phyloP scores from a whole-genome alignment of 1,140 invertebrate species.

The Sipha flava region DNA sequence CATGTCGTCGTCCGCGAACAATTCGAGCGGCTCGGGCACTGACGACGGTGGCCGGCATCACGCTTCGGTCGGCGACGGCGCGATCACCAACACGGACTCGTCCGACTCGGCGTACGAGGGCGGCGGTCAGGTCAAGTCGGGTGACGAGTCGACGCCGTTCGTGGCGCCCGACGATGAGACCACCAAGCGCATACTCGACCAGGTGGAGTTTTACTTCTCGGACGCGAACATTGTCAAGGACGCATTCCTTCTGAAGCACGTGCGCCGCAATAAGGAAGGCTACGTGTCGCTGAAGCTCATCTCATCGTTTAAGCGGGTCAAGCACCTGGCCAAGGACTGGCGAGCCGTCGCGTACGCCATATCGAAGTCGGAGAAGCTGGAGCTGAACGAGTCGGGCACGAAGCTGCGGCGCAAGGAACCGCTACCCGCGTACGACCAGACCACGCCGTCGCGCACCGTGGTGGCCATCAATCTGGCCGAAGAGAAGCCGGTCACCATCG shows the following conservation, averaged over 20 bases:
- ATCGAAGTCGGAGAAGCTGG: slow-evolving; percentile 65
- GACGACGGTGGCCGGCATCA: slow-evolving; percentile 40
- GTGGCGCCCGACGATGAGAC: slow-evolving; percentile 58
- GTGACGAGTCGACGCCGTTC: slow-evolving; percentile 42
- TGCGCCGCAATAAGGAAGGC: slow-evolving; percentile 86
- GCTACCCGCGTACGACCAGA: slow-evolving; percentile 81
- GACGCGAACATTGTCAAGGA: slow-evolving; percentile 91
- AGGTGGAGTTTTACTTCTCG: slow-evolving; percentile 90
- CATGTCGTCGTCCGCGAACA: slow-evolving; percentile 18
- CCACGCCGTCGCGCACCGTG: slow-evolving; percentile 78
- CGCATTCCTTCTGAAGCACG: slow-evolving; percentile 88
- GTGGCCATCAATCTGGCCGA: slow-evolving; percentile 77
- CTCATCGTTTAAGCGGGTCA: slow-evolving; percentile 85
- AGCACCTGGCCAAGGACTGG: slow-evolving; percentile 88
- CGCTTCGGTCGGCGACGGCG: not conserved
- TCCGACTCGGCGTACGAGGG: slow-evolving; percentile 17
- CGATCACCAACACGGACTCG: not conserved
- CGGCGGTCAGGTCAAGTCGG: slow-evolving; percentile 31
- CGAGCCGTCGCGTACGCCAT: slow-evolving; percentile 78
- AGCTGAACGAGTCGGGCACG: slow-evolving; percentile 81
- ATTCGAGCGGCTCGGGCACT: slow-evolving; percentile 51
- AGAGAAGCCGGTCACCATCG: slow-evolving; percentile 67
- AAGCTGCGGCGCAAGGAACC: slow-evolving; percentile 79
- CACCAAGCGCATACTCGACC: slow-evolving; percentile 64
- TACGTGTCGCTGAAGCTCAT: slow-evolving; percentile 90